Evolutionary conservation across 2,888 invertebrate genomes (phyloP), one percentile per base, ranked within the genome.

Genomic region (Meiosimyza platycephala): DNA sequence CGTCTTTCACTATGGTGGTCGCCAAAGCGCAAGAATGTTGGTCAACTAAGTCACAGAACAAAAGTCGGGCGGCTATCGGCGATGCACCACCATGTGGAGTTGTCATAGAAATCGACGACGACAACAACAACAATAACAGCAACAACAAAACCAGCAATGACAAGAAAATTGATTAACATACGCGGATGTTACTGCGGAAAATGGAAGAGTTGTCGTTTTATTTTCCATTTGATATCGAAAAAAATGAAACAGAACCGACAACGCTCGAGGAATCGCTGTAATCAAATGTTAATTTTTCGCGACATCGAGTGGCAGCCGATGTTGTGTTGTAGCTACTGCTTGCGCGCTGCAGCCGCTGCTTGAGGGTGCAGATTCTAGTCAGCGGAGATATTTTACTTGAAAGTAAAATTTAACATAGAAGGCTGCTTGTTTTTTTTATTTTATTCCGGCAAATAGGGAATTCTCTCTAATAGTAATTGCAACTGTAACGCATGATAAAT

Each of bases 251-350:
- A n/a, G 59, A 69, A 60, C 54, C 55, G 55, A 55, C 22, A 7
- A 7, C 55, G 55, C 16, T n/a, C n/a, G 18, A 55, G 55, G 11
- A 55, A 22, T 22, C 13, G 55, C n/a, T 16, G 54, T 16, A 16
- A 55, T 69, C 69, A 69, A 69, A 69, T 60, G 69, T 69, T 69
- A 69, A 69, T 69, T 69, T 69, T 60, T 69, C 50, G 60, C 48
- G 69, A 69, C 69, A 69, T 60, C 60, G 60, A 48, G 48, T 69
- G 68, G 59, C 68, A 51, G 40, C 9, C 40, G 9, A 40, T 40
- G 40, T 40, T 40, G 40, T 40, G 6, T 69, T 15, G 33, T 51
- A 28, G 60, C 40, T 40, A 60, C 51, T 40, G 51, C 64, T 7
- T n/a, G n/a, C 16, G 9, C 50, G 68, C 15, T 11, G 60, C 18